Conservation (phyloP, 2,888 invertebrate species). For the Steromphala cineraria region DNA sequence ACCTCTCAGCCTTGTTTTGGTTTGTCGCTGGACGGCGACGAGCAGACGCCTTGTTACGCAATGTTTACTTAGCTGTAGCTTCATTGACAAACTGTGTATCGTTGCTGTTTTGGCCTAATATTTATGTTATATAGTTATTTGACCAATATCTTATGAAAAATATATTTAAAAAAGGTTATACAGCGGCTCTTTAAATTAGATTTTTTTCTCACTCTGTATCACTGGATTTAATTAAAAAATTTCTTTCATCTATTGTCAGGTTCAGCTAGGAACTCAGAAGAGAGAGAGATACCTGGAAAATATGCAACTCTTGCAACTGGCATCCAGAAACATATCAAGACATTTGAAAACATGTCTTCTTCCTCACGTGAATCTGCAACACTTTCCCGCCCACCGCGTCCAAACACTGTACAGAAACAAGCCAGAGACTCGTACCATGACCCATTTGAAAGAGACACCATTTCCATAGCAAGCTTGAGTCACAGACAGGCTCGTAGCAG, state of each 20-base stretch:
- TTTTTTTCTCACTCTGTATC: no score
- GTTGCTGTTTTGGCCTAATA: no score
- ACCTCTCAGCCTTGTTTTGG: no score
- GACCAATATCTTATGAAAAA: no score
- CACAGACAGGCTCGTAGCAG: neutral
- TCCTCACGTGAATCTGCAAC: neutral
- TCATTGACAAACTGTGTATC: no score
- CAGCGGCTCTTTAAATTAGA: no score
- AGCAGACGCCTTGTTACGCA: no score
- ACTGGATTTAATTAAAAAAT: no score
- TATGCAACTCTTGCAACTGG: neutral
- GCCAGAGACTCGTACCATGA: neutral
- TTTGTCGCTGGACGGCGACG: no score
- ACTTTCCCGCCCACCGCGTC: neutral
- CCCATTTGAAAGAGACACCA: neutral
- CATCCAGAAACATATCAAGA: neutral
- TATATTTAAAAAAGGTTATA: no score
- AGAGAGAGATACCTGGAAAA: neutral
- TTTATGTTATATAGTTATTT: no score
- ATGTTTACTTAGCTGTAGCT: no score
- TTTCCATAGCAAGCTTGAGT: conserved; percentile 15
- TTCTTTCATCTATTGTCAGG: neutral
- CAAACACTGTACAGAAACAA: neutral
- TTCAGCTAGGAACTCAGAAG: neutral
- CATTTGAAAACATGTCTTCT: neutral